A percentile compares a stretch with the other conserved stretches of the same genome.
Evolutionary conservation across 2,797 vertebrate genomes (phyloP).

Genomic region (Tapera naevia): DNA sequence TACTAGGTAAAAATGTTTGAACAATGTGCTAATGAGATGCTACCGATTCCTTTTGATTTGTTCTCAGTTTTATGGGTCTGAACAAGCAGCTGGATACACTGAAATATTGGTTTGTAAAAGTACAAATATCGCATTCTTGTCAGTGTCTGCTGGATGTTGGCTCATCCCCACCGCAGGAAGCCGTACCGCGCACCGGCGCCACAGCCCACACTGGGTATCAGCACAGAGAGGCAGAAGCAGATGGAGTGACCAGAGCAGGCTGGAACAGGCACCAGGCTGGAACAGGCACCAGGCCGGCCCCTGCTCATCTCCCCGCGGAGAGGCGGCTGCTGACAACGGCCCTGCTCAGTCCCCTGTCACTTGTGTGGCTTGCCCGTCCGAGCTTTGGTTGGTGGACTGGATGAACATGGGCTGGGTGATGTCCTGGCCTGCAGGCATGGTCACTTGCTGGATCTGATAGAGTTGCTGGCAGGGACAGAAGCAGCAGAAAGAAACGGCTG

Average conservation of each 20-base stretch:
- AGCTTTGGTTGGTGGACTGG: constrained; percentile 92
- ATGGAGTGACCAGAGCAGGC: neutral
- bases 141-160: constrained; percentile 51
- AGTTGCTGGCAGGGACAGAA: constrained; percentile 84
- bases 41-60: neutral
- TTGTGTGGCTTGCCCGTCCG: constrained; percentile 84
- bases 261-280: constrained; percentile 1
- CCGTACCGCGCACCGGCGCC: constrained; percentile 34
- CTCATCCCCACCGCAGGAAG: constrained; percentile 21
- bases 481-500: neutral
- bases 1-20: neutral
- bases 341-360: constrained; percentile 89
- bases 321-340: fast-evolving
- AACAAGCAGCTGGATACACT: constrained; percentile 54
- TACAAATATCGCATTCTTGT: constrained; percentile 61
- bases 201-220: constrained; percentile 33
- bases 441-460: constrained; percentile 99
- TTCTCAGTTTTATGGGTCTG: neutral
- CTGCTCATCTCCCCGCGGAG: neutral
- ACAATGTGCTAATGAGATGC: neutral
- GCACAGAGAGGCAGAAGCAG: constrained; percentile 15
- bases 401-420: constrained; percentile 98
- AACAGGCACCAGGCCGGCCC: neutral
- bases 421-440: constrained; percentile 97
- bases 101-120: constrained; percentile 53